A percentile compares a stretch with the other conserved stretches of the same genome.
Conservation (phyloP, 2,797 vertebrate genomes). For the Tangara arthus region DNA sequence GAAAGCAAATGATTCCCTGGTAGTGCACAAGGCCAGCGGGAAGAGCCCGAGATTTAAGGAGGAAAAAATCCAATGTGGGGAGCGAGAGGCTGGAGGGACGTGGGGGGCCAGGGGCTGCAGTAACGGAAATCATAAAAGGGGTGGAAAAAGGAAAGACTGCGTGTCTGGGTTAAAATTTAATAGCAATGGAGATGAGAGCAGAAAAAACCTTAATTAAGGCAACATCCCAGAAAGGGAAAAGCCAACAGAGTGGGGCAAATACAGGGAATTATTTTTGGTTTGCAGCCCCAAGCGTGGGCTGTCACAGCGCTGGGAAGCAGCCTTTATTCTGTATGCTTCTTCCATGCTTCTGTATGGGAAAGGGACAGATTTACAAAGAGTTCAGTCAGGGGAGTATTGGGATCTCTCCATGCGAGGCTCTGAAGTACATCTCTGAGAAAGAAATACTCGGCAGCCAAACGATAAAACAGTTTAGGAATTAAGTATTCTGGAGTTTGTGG, state of each 20-base stretch:
- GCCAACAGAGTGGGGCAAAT: not conserved
- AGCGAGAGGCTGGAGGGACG: not conserved
- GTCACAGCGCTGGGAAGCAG: slow-evolving; percentile 1
- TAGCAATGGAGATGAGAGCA: slow-evolving; percentile 32
- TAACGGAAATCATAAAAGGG: not conserved
- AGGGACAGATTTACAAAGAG: slow-evolving; percentile 31
- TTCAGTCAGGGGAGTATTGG: not conserved
- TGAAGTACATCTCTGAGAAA: slow-evolving; percentile 6
- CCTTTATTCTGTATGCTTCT: slow-evolving; percentile 49
- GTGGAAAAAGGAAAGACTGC: slow-evolving; percentile 7
- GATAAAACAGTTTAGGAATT: slow-evolving; percentile 7
- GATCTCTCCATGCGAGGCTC: not conserved
- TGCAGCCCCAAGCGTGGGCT: not conserved
- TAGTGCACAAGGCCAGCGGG: slow-evolving; percentile 48
- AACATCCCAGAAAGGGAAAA: not conserved
- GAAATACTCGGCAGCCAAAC: not conserved
- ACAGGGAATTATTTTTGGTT: not conserved
- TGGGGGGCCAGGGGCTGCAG: not conserved
- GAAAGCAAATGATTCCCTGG: slow-evolving; percentile 71
- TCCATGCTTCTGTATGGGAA: slow-evolving; percentile 26
- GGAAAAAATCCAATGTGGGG: not conserved
- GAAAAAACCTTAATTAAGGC: slow-evolving; percentile 47
- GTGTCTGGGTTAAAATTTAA: slow-evolving; percentile 56
- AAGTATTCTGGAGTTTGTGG: slow-evolving; percentile 9
- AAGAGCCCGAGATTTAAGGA: slow-evolving; percentile 49